Evolutionary conservation across 2,888 invertebrate species (phyloP), one percentile per base, ranked within the genome.

Genomic region (Napeogenes sylphis): DNA sequence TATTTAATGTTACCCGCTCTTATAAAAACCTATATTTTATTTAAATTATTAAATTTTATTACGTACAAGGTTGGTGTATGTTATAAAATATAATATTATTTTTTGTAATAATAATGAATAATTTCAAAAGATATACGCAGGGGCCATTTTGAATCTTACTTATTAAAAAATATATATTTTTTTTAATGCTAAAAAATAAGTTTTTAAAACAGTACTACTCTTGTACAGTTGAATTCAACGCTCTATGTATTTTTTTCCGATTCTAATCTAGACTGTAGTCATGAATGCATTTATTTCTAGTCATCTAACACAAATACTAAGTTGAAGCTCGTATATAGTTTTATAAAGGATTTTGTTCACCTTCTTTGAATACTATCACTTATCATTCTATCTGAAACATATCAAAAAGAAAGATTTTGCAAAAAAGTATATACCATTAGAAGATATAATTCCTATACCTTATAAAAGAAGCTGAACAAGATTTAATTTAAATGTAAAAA

Each of bases 291-390:
- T 62, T 65, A 65, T 59, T 56, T 56, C 13, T 61, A 45, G 55
- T 21, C 56, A 57, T 38, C 4, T 61, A 56, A 55, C 35, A 55
- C 45, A 55, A 45, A 45, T 21, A 5, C 35, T 61, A 30, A 4
- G 8, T 45, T 30, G 2, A 21, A 21, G 21, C 21, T 21, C 21
- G n/a, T 55, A 35, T 32, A 4, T 13, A 60, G 21, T 30, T 30
- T 51, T 21, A 51, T 51, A 12, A 51, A 72, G 68, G 76, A 78
- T 79, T 74, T 81, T 79, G 79, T 79, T 82, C 77, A 81, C 74
- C 75, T 82, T 78, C 75, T 70, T 60, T 13, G 67, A 65, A 60
- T 64, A 61, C 69, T 70, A 66, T 68, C 68, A 69, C 67, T 70
- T 71, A 71, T 73, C 73, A 75, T 66, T 58, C 57, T 59, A 51